Evolutionary conservation across 2,888 invertebrate species (phyloP).

Genomic region (Drosophila subquinaria): DNA sequence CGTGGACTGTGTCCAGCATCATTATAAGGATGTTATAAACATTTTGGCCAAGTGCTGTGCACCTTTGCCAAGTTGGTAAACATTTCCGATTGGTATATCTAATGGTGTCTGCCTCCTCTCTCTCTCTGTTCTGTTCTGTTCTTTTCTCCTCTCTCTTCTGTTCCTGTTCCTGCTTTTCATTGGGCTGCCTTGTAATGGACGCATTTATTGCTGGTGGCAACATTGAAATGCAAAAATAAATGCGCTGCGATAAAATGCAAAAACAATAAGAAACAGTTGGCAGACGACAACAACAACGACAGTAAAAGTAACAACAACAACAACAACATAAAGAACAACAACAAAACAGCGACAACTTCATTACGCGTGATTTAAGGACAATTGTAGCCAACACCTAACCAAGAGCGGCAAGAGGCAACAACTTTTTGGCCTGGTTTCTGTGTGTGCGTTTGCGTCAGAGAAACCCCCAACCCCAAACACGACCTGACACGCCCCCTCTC

Average conservation of each 20-base stretch:
- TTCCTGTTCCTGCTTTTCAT: not conserved
- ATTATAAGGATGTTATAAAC: not conserved
- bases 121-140: too few species aligned
- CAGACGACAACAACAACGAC: conserved; percentile 13
- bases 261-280: conserved; percentile 64
- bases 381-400: conserved; percentile 78
- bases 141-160: not conserved
- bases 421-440: conserved; percentile 27
- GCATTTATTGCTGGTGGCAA: conserved; percentile 52
- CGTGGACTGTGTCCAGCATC: conserved; percentile 8
- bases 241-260: conserved; percentile 81
- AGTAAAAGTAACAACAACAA: too few species aligned
- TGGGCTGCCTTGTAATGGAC: conserved; percentile 45
- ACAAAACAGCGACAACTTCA: conserved; percentile 77
- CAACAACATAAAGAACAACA: conserved; percentile 43
- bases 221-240: conserved; percentile 81
- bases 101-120: not conserved
- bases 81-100: conserved; percentile 24
- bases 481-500: conserved; percentile 13
- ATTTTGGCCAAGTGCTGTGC: conserved; percentile 13
- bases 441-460: conserved; percentile 34
- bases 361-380: conserved; percentile 84
- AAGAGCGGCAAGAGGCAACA: conserved; percentile 26
- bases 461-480: conserved; percentile 18
- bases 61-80: conserved; percentile 19